phyloP scores from a whole-genome alignment of 2,113 vertebrate species.

The Cryptomyrus ogoouensis region DNA sequence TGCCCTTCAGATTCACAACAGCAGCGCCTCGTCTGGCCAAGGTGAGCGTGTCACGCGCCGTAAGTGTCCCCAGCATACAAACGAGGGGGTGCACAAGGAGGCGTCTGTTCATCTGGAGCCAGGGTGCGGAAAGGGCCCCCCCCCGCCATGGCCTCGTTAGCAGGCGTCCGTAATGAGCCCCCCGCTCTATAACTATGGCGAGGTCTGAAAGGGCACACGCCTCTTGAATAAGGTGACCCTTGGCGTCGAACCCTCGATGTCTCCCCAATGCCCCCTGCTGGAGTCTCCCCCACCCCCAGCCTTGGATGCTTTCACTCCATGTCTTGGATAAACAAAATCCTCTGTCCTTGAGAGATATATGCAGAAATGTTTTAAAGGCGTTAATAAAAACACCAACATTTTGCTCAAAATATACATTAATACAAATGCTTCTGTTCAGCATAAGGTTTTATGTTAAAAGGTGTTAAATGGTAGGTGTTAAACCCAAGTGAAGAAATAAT shows the following conservation, averaged over 20 bases:
- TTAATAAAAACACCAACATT: background rate
- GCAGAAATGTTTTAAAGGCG: background rate
- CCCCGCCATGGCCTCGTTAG: background rate
- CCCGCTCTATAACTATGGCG: slow-evolving; percentile 10
- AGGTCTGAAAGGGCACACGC: slow-evolving; percentile 14
- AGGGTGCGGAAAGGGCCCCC: background rate
- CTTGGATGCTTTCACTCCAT: background rate
- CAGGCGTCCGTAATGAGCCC: background rate
- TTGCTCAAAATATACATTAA: background rate
- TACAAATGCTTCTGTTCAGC: background rate
- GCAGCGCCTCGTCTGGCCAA: background rate
- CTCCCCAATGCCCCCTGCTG: background rate
- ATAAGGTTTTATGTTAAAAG: background rate
- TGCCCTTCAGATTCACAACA: background rate
- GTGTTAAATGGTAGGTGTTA: background rate
- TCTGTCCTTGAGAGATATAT: background rate
- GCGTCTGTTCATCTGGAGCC: background rate
- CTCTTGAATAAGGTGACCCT: slow-evolving; percentile 20
- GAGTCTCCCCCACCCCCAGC: background rate
- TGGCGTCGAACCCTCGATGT: background rate
- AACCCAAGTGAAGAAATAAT: slow-evolving; percentile 3
- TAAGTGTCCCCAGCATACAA: background rate
- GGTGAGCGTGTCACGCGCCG: background rate
- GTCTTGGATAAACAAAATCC: background rate
- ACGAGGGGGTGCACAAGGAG: background rate